Conservation (phyloP, 2,113 vertebrate genomes). For the Maccullochella peelii region DNA sequence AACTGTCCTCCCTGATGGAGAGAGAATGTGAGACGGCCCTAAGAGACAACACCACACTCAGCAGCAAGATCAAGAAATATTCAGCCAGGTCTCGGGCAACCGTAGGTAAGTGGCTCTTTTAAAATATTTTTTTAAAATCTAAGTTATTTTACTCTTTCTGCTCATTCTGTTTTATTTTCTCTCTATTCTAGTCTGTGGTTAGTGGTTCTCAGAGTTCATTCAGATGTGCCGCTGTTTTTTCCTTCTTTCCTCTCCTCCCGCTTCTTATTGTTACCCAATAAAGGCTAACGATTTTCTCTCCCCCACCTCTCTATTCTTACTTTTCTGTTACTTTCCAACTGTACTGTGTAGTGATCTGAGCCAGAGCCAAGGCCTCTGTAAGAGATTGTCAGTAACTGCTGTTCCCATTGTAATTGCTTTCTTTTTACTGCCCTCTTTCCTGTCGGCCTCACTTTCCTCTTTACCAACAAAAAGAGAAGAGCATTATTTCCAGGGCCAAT, state of each 20-base stretch:
- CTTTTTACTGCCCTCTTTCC: slow-evolving; percentile 51
- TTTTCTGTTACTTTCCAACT: slow-evolving; percentile 45
- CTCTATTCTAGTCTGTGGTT: background rate
- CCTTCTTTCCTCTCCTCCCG: background rate
- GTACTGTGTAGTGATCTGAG: slow-evolving; percentile 46
- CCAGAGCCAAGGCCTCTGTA: slow-evolving; percentile 58
- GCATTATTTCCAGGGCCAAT: slow-evolving; percentile 38
- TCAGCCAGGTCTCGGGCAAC: slow-evolving; percentile 85
- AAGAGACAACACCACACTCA: slow-evolving; percentile 86
- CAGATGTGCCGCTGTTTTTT: slow-evolving; percentile 13
- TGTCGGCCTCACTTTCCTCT: slow-evolving; percentile 50
- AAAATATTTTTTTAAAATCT: background rate
- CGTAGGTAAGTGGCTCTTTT: slow-evolving; percentile 74
- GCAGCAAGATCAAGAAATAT: slow-evolving; percentile 86
- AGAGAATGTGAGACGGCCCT: slow-evolving; percentile 88
- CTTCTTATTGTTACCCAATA: slow-evolving; percentile 28
- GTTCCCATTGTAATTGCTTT: slow-evolving; percentile 68
- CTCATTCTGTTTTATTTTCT: background rate
- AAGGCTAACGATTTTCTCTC: slow-evolving; percentile 26
- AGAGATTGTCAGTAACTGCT: slow-evolving; percentile 66
- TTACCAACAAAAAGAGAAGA: slow-evolving; percentile 49
- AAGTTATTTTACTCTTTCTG: slow-evolving; percentile 2
- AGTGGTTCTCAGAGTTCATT: slow-evolving; percentile 1
- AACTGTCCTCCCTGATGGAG: slow-evolving; percentile 88
- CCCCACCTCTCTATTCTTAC: slow-evolving; percentile 11